Percentiles rank a stretch among this genome's conserved stretches.
Evolutionary conservation across 1,140 invertebrate species (phyloP).

Genomic region (Ridgeia piscesae): DNA sequence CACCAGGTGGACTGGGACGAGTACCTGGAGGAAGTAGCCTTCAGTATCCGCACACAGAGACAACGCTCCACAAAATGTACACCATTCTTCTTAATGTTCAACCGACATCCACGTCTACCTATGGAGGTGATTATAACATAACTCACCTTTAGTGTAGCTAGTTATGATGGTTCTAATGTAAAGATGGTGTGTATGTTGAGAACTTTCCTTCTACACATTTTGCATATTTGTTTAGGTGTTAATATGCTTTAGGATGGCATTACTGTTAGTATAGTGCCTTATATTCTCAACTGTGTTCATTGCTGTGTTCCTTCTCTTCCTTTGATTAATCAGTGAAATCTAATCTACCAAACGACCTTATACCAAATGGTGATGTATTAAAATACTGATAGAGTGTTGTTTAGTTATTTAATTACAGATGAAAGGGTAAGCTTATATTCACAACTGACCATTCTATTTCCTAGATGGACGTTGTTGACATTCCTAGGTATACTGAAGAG

Average conservation of each 20-base stretch:
- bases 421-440: too few species aligned
- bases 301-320: too few species aligned
- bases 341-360: too few species aligned
- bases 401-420: too few species aligned
- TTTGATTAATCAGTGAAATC: too few species aligned
- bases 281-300: not conserved
- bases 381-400: too few species aligned
- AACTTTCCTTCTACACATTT: not conserved
- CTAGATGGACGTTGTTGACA: not conserved
- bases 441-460: not conserved
- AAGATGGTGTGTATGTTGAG: not conserved
- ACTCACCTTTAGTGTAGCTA: not conserved
- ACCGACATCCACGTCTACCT: not conserved
- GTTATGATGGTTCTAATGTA: not conserved
- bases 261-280: not conserved
- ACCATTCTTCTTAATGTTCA: constrained; percentile 9
- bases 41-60: not conserved
- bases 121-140: not conserved
- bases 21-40: not conserved
- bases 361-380: too few species aligned
- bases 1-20: not conserved
- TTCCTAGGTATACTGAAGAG: not conserved
- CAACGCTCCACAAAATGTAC: not conserved
- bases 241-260: too few species aligned
- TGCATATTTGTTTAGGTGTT: too few species aligned